Percentiles rank a stretch among this genome's conserved stretches.
These are phyloP conservation scores for Cyprinodon brontotheroides DNA, from an alignment of 2,113 vertebrate genomes.

Conservation along the genomic window DNA sequence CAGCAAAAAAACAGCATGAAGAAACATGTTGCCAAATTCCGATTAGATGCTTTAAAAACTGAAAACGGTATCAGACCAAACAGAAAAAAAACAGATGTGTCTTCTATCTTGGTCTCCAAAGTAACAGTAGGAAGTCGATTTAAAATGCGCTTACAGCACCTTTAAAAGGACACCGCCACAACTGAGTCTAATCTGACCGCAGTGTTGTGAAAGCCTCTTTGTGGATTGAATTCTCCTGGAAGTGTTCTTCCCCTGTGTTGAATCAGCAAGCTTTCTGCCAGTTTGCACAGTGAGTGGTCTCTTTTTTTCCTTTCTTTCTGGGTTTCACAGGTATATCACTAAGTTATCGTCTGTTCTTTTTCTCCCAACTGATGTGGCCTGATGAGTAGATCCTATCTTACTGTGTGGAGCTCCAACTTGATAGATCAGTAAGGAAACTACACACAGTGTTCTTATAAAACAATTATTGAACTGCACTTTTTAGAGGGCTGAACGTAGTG, in stretches of 20 bases:
- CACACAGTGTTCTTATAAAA: slow-evolving; percentile 11
- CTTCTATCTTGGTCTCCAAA: not conserved
- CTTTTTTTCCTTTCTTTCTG: not conserved
- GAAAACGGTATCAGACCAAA: not conserved
- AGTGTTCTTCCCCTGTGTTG: not conserved
- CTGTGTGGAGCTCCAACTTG: slow-evolving; percentile 17
- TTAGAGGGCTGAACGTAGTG: not conserved
- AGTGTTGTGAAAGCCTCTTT: not conserved
- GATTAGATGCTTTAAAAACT: not conserved
- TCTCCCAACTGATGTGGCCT: slow-evolving; percentile 16
- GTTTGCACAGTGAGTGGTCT: slow-evolving; percentile 7
- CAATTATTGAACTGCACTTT: not conserved
- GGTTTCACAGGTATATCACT: slow-evolving; percentile 20
- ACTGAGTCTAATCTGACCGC: not conserved
- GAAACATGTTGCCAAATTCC: not conserved
- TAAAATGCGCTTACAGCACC: not conserved
- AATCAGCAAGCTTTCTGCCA: slow-evolving; percentile 10
- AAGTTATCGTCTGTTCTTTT: slow-evolving; percentile 22
- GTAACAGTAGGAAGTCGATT: not conserved
- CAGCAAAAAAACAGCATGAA: not conserved
- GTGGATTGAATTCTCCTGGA: not conserved
- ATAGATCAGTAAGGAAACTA: slow-evolving; percentile 8
- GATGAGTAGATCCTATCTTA: slow-evolving; percentile 17
- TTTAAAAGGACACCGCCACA: not conserved
- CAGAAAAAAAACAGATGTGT: not conserved